These are phyloP conservation scores for Delphinapterus leucas DNA, from an alignment of 2,113 vertebrate species.

Conservation along the genomic window DNA sequence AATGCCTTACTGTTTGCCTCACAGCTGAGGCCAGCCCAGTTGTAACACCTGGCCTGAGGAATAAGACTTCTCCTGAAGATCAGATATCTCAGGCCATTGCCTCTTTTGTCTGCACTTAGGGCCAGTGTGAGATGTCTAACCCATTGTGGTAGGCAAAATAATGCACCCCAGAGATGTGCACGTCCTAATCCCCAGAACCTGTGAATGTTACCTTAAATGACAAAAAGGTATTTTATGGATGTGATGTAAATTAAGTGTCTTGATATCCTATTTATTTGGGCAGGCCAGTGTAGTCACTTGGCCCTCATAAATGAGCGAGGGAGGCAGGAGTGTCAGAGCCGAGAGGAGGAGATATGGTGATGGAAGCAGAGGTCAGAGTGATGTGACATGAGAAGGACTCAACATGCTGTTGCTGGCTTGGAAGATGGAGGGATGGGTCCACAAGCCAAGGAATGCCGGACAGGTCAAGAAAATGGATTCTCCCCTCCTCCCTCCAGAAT, in stretches of 20 bases:
- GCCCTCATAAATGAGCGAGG: not conserved
- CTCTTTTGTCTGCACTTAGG: not conserved
- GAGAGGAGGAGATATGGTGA: not conserved
- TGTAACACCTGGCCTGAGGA: not conserved
- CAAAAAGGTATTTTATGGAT: not conserved
- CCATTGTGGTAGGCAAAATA: not conserved
- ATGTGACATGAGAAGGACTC: not conserved
- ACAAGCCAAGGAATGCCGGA: not conserved
- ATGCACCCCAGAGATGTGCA: not conserved
- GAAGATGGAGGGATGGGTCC: not conserved
- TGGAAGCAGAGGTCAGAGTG: not conserved
- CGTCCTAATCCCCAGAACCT: not conserved
- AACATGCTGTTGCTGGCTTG: not conserved
- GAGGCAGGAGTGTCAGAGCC: not conserved
- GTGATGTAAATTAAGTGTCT: not conserved
- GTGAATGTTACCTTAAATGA: not conserved
- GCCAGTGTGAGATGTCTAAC: not conserved
- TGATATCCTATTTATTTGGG: not conserved
- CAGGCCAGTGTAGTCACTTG: not conserved
- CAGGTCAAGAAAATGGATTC: not conserved
- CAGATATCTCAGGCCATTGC: fast-evolving
- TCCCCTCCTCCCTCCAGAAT: not conserved
- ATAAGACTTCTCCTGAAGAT: not conserved
- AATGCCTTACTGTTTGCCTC: not conserved
- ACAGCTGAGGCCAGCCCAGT: not conserved